These are phyloP conservation scores for Acanthosepion esculentum DNA, from an alignment of 2,888 invertebrate genomes.

Conservation along the genomic window DNA sequence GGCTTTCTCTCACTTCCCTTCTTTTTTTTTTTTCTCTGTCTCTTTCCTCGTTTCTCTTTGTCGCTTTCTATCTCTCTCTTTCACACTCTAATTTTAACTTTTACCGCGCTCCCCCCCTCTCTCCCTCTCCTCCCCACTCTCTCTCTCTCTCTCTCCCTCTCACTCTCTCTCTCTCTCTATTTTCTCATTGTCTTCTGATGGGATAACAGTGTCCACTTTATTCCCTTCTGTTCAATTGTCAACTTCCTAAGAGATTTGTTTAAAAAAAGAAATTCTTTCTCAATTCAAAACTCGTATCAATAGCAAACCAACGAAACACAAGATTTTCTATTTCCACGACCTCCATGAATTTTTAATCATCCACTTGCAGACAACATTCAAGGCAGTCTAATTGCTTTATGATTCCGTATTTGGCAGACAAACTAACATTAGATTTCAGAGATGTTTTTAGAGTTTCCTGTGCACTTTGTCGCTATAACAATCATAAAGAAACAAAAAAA, in stretches of 20 bases:
- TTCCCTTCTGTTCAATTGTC: too few relatives aligned
- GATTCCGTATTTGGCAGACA: neutral
- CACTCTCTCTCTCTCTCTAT: neutral
- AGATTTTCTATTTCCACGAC: neutral
- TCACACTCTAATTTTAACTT: neutral
- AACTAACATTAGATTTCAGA: neutral
- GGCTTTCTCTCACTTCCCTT: neutral
- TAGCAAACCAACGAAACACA: too few relatives aligned
- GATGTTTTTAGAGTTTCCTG: neutral
- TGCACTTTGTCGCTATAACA: neutral
- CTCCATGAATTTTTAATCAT: slow-evolving; percentile 3
- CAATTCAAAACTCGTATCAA: neutral
- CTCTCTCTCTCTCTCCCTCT: neutral
- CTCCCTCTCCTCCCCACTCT: neutral
- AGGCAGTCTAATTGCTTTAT: neutral
- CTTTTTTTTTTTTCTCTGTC: neutral
- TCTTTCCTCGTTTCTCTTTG: slow-evolving; percentile 21
- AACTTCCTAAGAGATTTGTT: too few relatives aligned
- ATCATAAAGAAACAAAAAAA: neutral
- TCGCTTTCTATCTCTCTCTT: slow-evolving; percentile 39
- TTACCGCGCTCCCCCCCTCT: neutral
- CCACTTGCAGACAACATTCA: neutral
- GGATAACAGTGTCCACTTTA: neutral
- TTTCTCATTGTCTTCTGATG: neutral
- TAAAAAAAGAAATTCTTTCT: neutral